A percentile compares a stretch with the other conserved stretches of the same genome.
Conservation (phyloP, 2,888 invertebrate species). For the Spatulosminthurus flaviceps region DNA sequence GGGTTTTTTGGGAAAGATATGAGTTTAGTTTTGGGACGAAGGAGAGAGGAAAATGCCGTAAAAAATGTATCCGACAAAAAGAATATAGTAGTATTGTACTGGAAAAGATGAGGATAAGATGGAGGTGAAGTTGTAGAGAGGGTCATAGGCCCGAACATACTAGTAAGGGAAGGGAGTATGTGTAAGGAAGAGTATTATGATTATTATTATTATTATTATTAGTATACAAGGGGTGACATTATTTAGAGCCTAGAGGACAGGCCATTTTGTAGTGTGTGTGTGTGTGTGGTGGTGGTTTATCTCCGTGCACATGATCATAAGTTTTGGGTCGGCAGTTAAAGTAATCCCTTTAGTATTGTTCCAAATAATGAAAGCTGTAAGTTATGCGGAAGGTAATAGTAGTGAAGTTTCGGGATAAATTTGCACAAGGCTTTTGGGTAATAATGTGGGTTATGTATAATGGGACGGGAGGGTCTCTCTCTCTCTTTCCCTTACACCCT, state of each 20-base stretch:
- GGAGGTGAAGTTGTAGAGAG: too few species aligned
- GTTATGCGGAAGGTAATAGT: constrained; percentile 42
- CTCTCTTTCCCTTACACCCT: not conserved
- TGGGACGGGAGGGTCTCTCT: constrained; percentile 4
- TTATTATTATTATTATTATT: constrained; percentile 36
- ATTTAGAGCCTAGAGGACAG: constrained; percentile 40
- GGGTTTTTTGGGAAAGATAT: too few species aligned
- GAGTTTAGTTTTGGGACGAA: too few species aligned
- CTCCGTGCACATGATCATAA: constrained; percentile 40
- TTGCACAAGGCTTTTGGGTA: constrained; percentile 45
- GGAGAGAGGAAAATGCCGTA: too few species aligned
- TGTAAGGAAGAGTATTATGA: too few species aligned
- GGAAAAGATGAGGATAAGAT: too few species aligned
- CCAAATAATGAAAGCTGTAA: constrained; percentile 48
- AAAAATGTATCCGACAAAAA: too few species aligned
- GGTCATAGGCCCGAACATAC: too few species aligned
- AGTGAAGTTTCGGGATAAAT: constrained; percentile 45
- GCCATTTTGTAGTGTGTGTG: constrained; percentile 13
- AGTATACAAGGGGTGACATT: constrained; percentile 35
- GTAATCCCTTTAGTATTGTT: constrained; percentile 53
- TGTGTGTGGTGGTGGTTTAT: constrained; percentile 34
- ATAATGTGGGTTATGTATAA: constrained; percentile 36
- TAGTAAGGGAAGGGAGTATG: too few species aligned
- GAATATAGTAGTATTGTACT: too few species aligned
- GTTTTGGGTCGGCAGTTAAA: constrained; percentile 39